Percentiles rank a stretch among this genome's conserved stretches.
Evolutionary conservation across 35 echinoderm and acorn worm species (phyloP).

Genomic region (Amphiura filiformis): DNA sequence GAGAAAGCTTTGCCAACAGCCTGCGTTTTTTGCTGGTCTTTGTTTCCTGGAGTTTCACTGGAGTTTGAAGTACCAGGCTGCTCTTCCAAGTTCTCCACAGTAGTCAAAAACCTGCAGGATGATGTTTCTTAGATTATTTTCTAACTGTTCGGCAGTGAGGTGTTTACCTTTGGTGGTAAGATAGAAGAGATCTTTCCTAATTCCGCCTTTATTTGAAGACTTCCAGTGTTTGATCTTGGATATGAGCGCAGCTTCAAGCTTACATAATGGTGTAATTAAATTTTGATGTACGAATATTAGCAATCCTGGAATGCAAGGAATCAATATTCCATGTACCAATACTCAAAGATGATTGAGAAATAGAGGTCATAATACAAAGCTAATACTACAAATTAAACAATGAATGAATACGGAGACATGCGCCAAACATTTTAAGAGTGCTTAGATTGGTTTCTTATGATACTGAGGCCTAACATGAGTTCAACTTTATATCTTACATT

Average conservation of each 20-base stretch:
- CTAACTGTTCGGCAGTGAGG: conserved; percentile 24
- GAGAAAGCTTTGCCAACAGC: not conserved
- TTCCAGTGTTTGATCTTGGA: conserved; percentile 22
- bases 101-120: conserved; percentile 34
- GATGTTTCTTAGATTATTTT: conserved; percentile 28
- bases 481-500: not conserved
- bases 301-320: not conserved
- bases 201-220: conserved; percentile 7
- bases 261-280: too few species aligned
- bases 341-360: not conserved
- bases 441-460: not conserved
- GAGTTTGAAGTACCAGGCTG: too few species aligned
- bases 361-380: not conserved
- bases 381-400: too few species aligned
- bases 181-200: conserved; percentile 14
- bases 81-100: too few species aligned
- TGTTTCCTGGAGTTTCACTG: conserved; percentile 9
- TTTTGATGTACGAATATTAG: not conserved
- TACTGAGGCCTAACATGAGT: not conserved
- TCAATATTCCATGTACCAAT: conserved; percentile 8
- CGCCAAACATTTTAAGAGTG: not conserved
- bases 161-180: not conserved
- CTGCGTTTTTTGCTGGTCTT: not conserved
- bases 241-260: conserved; percentile 1
- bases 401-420: not conserved